phyloP scores from a whole-genome alignment of 2,113 vertebrate species.

The Procavia capensis region DNA sequence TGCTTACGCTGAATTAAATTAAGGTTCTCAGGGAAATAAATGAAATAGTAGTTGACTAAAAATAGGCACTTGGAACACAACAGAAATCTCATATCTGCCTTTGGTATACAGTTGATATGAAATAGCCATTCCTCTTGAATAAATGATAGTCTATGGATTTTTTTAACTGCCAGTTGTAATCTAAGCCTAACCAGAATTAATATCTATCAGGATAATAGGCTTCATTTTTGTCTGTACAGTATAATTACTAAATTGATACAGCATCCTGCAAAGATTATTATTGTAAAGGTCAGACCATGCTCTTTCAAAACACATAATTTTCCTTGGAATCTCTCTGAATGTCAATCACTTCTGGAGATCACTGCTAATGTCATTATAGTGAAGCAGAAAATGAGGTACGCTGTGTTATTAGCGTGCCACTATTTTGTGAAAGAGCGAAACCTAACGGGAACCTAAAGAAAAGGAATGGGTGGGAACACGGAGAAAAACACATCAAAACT shows the following conservation, averaged over 20 bases:
- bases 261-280: background rate
- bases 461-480: background rate
- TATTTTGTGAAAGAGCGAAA: conserved; percentile 54
- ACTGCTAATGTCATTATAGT: conserved; percentile 53
- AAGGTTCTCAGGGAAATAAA: conserved; percentile 31
- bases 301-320: conserved; percentile 26
- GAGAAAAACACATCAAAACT: conserved; percentile 66
- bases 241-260: background rate
- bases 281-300: background rate
- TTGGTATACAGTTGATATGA: background rate
- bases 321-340: background rate
- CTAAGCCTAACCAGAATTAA: conserved; percentile 44
- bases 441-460: conserved; percentile 30
- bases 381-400: conserved; percentile 30
- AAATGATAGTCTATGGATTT: background rate
- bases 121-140: background rate
- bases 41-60: conserved; percentile 28
- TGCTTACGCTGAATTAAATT: conserved; percentile 29
- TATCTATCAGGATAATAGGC: background rate
- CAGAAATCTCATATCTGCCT: background rate
- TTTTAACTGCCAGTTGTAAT: conserved; percentile 10
- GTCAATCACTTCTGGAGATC: background rate
- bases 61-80: conserved; percentile 39
- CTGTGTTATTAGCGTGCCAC: background rate
- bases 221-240: background rate